A percentile compares a stretch with the other conserved stretches of the same genome.
Evolutionary conservation across 2,888 invertebrate species (phyloP).

Genomic region (Chloroclysta siterata): DNA sequence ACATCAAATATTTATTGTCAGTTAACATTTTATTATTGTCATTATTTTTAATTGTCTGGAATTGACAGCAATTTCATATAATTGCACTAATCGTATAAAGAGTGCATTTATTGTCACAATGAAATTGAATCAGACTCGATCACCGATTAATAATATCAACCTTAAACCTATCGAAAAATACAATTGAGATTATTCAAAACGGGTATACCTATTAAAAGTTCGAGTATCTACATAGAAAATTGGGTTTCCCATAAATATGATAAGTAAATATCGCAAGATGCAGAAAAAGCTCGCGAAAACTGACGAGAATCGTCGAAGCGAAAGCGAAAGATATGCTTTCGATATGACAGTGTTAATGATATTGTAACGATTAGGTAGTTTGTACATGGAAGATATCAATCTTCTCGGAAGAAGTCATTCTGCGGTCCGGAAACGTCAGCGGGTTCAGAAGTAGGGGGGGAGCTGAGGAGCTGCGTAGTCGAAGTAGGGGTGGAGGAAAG

Average conservation of each 20-base stretch:
- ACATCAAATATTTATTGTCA: conserved; percentile 68
- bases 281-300: conserved; percentile 66
- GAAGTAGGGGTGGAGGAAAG: conserved; percentile 68
- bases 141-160: conserved; percentile 48
- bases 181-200: conserved; percentile 68
- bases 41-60: conserved; percentile 60
- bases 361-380: conserved; percentile 46
- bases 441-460: conserved; percentile 72
- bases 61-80: conserved; percentile 73
- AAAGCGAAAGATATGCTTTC: conserved; percentile 78
- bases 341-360: conserved; percentile 72
- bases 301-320: conserved; percentile 61
- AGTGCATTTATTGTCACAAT: conserved; percentile 64
- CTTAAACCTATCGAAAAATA: conserved; percentile 79
- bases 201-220: conserved; percentile 56
- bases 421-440: conserved; percentile 44
- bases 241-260: conserved; percentile 65
- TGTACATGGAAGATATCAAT: conserved; percentile 63
- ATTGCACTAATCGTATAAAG: conserved; percentile 72
- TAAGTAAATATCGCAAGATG: conserved; percentile 65
- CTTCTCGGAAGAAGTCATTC: conserved; percentile 56
- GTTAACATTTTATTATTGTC: conserved; percentile 65
- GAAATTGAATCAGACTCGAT: conserved; percentile 55
- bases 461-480: conserved; percentile 70
- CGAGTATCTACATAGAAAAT: conserved; percentile 73